Evolutionary conservation across 2,797 vertebrate species (phyloP), one percentile per base, ranked within the genome.

Genomic region (Amblyraja radiata): DNA sequence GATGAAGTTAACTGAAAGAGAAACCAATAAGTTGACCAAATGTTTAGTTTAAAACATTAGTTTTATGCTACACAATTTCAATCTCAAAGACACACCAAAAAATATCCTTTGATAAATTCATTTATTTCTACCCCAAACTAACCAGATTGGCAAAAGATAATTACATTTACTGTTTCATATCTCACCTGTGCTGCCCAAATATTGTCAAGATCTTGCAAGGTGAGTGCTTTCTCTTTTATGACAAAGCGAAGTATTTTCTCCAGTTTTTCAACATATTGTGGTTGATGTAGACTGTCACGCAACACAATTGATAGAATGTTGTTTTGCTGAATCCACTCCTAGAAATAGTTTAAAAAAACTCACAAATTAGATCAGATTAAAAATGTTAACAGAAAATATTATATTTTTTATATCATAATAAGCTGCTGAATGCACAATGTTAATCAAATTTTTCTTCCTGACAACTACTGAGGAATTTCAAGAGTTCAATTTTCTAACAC

Each of bases 291-390:
- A 96, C 99, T 99, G 96, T 99, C 99, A 94, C 98, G 96, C 94
- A 99, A 96, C 93, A 99, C 99, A 95, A 99, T 99, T 91, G 99
- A 99, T 94, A 99, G 97, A 94, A 99, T 99, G 95, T 98, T 99
- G 96, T 99, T 99, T 96, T 99, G 99, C 94, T 99, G 99, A 96
- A 99, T 99, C 99, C 99, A 99, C 95, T 99, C 98, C 99, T 99
- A 94, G 94, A 94, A 94, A 93, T 93, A 94, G 94, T 93, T 1
- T 0, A 93, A 78, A n/a, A 61, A 9, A 93, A 0, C 25, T 0
- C 74, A 93, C 95, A 63, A 93, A 46, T 93, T 71, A 83, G 36
- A 1, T 84, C 11, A 84, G 10, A 84, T n/a, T 61, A 83, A 9
- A 94, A 94, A 94, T 13, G 81, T 93, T 93, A 94, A 90, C 46